Conservation (phyloP, 2,888 invertebrate genomes). For the Opisthograptis luteolata region DNA sequence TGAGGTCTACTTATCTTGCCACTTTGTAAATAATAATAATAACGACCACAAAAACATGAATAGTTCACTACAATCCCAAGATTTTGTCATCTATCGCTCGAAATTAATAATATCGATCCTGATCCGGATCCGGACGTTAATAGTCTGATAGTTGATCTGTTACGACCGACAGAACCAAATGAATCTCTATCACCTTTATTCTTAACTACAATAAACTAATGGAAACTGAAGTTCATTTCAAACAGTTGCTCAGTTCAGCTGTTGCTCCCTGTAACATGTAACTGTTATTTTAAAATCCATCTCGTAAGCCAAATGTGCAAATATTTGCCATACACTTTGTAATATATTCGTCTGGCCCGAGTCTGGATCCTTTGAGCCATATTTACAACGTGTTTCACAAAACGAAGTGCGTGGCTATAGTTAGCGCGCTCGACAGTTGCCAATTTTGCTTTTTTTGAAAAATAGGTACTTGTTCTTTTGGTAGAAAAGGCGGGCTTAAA, state of each 20-base stretch:
- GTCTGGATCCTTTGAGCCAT: slow-evolving; percentile 28
- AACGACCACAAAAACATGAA: too few species aligned
- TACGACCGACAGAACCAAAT: too few species aligned
- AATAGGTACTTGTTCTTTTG: not conserved
- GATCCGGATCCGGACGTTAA: too few species aligned
- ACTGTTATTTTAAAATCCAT: not conserved
- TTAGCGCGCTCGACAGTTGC: slow-evolving; percentile 20
- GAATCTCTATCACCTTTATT: too few species aligned
- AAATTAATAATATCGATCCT: too few species aligned
- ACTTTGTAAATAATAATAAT: too few species aligned
- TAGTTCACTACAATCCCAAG: too few species aligned
- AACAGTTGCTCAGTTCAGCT: not conserved
- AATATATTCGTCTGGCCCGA: slow-evolving; percentile 34
- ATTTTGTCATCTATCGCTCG: too few species aligned
- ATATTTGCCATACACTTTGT: slow-evolving; percentile 13
- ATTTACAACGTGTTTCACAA: slow-evolving; percentile 31
- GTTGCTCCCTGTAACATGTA: not conserved
- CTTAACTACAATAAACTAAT: too few species aligned
- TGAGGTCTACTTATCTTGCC: too few species aligned
- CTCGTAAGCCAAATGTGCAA: not conserved
- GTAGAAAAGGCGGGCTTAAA: too few species aligned
- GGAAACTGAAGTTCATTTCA: not conserved
- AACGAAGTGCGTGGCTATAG: slow-evolving; percentile 25
- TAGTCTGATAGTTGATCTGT: too few species aligned
- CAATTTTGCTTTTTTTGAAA: slow-evolving; percentile 4